Base-by-base conservation (phyloP, 1,140 invertebrate genomes). In the Pantala flavescens region DNA sequence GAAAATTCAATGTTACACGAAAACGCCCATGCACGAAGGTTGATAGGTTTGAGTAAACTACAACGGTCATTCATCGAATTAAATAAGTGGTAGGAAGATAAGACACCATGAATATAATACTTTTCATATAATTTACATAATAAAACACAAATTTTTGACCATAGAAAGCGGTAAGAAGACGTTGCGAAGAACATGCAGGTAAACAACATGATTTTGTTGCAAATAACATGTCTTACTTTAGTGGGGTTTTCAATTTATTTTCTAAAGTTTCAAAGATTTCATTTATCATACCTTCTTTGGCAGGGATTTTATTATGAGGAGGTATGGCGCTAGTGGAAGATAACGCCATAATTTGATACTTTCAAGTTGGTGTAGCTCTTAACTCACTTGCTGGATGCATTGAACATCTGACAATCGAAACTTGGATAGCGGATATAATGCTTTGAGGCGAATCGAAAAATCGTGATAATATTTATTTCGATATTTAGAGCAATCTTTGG, bases 351-450 rank as follows among this genome's bases (percentile, higher is more conserved):
- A 63, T 63, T 63, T 63, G n/a, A 7, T 7, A 63, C 14, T 63
- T 63, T 63, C 49, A 63, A 63, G 49, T 63, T 63, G n/a, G 49
- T 19, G 14, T 63, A 63, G n/a, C 12, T 3, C 49, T 21, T 63
- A 63, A 63, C 49, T 63, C 49, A 63, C 49, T 63, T 63, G 49
- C 49, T 63, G 49, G 49, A 63, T 63, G 49, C 49, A 63, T 63
- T 63, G 49, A 63, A 63, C 49, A 63, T 7, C 49, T 63, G 49
- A 63, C 49, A 19, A 14, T 63, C 49, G 49, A 63, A 63, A 63
- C 49, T 19, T 63, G 1, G 49, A 63, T 1, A 63, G 49, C 49
- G 49, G 49, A 63, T 63, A 12, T 63, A 63, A 21, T 16, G n/a
- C 49, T 63, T 63, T 5, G 49, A 21, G 12, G 12, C 12, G n/a